Base-by-base conservation (phyloP, 2,797 vertebrate genomes). In the Muscicapa striata region DNA sequence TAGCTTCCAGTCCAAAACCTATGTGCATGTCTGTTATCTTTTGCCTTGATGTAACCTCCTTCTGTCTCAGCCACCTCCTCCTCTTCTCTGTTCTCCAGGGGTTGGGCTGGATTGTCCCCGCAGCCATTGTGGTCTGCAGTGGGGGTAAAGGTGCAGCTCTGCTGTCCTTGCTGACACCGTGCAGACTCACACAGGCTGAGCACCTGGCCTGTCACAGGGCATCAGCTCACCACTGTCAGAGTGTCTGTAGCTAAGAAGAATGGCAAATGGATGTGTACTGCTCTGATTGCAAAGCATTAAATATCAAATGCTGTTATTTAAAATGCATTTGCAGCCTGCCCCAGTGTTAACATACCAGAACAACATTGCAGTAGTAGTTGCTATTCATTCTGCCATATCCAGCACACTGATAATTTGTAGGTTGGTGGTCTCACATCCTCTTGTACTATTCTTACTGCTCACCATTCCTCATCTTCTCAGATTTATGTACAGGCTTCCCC, bases 91-190 rank as follows among this genome's bases (percentile, higher is more conserved):
- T 74, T 84, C 69, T 64, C 12, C 10, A 15, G 34, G 45, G 45
- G 3, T 8, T 32, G 59, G 19, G 74, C 15, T 0, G 1, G 26
- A 1, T 46, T 27, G 64, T 74, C 26, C 67, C 63, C 0, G 0
- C 21, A 75, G 72, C 70, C 3, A 0, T 5, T 0, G 0, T 11
- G 49, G 66, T 52, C 38, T 3, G 19, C 22, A 16, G 27, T 1
- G 9, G 27, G 32, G 76, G 41, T 15, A 36, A 36, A 46, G 79
- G 29, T 70, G 64, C 64, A 73, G 48, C 75, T 52, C 52, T 21
- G 0, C 4, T 1, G 5, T 30, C 43, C 41, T 40, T 0, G 0
- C 45, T 54, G 70, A 10, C 11, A 2, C 45, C 22, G 49, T 75
- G 79, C 14, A 23, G 40, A 1, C 59, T 51, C 45, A 1, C 10